A percentile compares a stretch with the other conserved stretches of the same genome.
Evolutionary conservation across 1,140 invertebrate genomes (phyloP).

Genomic region (Eulimnadia texana): DNA sequence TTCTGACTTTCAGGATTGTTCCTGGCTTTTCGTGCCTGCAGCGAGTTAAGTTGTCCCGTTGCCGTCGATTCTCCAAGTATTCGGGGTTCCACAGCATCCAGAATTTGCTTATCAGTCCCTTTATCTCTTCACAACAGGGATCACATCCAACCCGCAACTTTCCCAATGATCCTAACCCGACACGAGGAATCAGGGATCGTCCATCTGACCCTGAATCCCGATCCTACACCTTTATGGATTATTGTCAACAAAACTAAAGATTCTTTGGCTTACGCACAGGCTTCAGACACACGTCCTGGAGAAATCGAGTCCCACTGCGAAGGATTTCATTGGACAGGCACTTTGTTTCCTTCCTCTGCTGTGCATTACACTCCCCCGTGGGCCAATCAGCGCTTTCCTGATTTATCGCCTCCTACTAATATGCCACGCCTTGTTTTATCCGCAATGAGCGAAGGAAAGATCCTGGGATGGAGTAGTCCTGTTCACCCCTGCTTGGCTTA

Average conservation of each 20-base stretch:
- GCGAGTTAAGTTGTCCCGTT: conserved; percentile 2
- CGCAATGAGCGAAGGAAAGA: not conserved
- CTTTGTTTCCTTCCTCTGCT: not conserved
- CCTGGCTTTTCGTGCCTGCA: not conserved
- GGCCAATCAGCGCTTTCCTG: not conserved
- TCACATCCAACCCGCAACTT: not conserved
- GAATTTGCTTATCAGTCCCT: not conserved
- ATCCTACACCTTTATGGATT: conserved; percentile 1
- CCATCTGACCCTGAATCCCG: not conserved
- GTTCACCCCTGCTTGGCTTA: conserved; percentile 20
- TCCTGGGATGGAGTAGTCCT: conserved; percentile 8
- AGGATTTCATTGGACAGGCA: not conserved
- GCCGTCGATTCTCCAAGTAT: not conserved
- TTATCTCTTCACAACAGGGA: not conserved
- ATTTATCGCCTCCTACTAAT: conserved; percentile 3
- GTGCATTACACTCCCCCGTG: conserved; percentile 8
- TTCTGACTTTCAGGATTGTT: not conserved
- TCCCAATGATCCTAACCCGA: not conserved
- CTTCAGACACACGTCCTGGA: conserved; percentile 8
- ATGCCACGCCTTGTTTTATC: conserved; percentile 5
- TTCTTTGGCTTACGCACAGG: conserved; percentile 4
- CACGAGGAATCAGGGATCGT: not conserved
- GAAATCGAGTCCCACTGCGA: not conserved
- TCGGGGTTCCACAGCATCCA: not conserved
- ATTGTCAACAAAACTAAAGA: conserved; percentile 1